A percentile compares a stretch with the other conserved stretches of the same genome.
Evolutionary conservation across 2,797 vertebrate species (phyloP).

Genomic region (Toxotes lorentzi): DNA sequence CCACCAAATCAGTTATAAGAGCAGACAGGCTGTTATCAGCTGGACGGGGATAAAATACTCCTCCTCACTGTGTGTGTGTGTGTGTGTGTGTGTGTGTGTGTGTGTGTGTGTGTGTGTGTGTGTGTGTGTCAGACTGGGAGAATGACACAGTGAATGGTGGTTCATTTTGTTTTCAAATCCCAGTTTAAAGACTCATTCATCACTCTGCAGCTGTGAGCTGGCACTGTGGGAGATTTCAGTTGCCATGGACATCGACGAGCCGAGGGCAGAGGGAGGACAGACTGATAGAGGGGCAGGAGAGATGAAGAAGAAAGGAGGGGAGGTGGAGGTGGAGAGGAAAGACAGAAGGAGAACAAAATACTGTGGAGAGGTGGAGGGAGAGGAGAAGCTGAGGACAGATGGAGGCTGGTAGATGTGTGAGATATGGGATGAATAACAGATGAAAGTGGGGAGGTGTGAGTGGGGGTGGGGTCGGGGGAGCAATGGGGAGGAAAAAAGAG

Average conservation of each 20-base stretch:
- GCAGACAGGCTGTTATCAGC: slow-evolving; percentile 72
- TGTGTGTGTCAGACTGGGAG: slow-evolving; percentile 17
- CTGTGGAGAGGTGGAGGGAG: neutral
- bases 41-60: slow-evolving; percentile 21
- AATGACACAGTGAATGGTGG: slow-evolving; percentile 23
- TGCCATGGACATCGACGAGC: slow-evolving; percentile 47
- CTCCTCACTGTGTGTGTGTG: slow-evolving; percentile 28
- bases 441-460: slow-evolving; percentile 48
- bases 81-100: slow-evolving; percentile 31
- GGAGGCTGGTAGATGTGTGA: neutral
- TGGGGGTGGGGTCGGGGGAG: neutral
- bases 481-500: neutral
- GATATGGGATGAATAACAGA: slow-evolving; percentile 49
- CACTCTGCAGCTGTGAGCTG: slow-evolving; percentile 36
- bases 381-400: neutral
- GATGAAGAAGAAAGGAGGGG: neutral
- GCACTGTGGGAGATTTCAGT: slow-evolving; percentile 47
- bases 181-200: slow-evolving; percentile 54
- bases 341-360: neutral
- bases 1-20: slow-evolving; percentile 59
- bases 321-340: slow-evolving; percentile 6
- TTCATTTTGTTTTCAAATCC: slow-evolving; percentile 52
- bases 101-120: slow-evolving; percentile 33
- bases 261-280: slow-evolving; percentile 49
- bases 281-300: slow-evolving; percentile 5